Evolutionary conservation across 2,113 vertebrate genomes (phyloP), one percentile per base, ranked within the genome.

Genomic region (Apodemus speciosus): DNA sequence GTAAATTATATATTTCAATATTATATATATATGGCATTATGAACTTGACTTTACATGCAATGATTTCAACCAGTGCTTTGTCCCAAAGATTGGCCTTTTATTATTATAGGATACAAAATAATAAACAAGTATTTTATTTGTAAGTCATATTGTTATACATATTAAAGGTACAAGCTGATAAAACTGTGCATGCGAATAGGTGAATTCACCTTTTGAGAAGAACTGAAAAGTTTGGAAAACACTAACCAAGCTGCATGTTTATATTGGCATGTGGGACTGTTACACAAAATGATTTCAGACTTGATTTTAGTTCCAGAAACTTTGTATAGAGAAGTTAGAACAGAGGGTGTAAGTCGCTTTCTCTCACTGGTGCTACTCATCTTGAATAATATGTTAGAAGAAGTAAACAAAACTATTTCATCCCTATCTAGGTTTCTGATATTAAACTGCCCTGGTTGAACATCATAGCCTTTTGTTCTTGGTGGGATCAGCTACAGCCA

Each of bases 181-280:
- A 1, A 79, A 9, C 3, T 6, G 0, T 62, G 5, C 0, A 23
- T 35, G 1, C 30, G 30, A 79, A 13, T 64, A 46, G 18, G 53
- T 0, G 8, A 71, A 80, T 10, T 40, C 2, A 9, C 2, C 71
- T 84, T 72, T 73, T 10, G 18, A 53, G 35, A 71, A 89, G 35
- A 73, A 56, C 0, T 30, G 1, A 75, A 62, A 62, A 38, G 4
- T 35, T 66, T 35, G 8, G 10, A 77, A 85, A 43, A 30, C n/a
- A 0, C 76, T 87, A 79, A 80, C 8, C 21, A 20, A 43, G 3
- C 16, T 30, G 2, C 0, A 56, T 9, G 35, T 68, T 83, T 68
- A 23, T 32, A 20, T 3, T 6, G 0, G 13, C 7, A 68, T 30
- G 18, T 58, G 5, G 46, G 1, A 72, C 35, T 21, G 9, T 8